phyloP scores from a whole-genome alignment of 2,888 invertebrate genomes.

The Hydropsyche betteni region DNA sequence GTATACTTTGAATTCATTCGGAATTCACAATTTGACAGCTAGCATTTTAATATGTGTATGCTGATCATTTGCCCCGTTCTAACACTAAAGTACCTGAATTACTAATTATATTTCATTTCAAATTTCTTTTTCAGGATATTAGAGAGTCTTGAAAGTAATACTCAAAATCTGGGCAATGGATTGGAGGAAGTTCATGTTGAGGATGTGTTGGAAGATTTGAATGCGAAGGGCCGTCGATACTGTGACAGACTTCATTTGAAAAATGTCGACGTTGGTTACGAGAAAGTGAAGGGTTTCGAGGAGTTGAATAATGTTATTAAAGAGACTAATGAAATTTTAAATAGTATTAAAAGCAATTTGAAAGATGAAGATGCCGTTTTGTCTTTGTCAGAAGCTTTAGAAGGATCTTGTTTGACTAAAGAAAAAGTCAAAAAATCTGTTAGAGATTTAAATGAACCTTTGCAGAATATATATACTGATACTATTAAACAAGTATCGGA shows the following conservation, averaged over 20 bases:
- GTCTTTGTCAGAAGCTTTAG: too few species aligned
- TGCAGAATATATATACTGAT: not conserved
- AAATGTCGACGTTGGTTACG: constrained; percentile 61
- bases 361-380: constrained; percentile 55
- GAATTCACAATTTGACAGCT: too few species aligned
- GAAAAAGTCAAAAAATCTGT: too few species aligned
- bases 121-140: constrained; percentile 57
- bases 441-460: too few species aligned
- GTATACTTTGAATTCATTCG: too few species aligned
- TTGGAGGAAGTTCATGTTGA: constrained; percentile 56
- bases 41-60: not conserved
- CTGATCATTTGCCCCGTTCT: not conserved
- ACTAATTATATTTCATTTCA: not conserved
- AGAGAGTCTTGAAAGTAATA: constrained; percentile 57
- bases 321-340: constrained; percentile 55
- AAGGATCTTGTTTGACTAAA: too few species aligned
- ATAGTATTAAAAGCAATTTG: not conserved
- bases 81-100: not conserved
- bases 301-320: constrained; percentile 61
- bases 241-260: constrained; percentile 59
- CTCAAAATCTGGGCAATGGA: constrained; percentile 56
- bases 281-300: constrained; percentile 57
- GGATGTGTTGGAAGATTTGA: constrained; percentile 55
- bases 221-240: constrained; percentile 55
- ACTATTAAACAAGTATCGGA: not conserved